Conservation (phyloP, 2,888 invertebrate genomes). For the Drosophila picticornis region DNA sequence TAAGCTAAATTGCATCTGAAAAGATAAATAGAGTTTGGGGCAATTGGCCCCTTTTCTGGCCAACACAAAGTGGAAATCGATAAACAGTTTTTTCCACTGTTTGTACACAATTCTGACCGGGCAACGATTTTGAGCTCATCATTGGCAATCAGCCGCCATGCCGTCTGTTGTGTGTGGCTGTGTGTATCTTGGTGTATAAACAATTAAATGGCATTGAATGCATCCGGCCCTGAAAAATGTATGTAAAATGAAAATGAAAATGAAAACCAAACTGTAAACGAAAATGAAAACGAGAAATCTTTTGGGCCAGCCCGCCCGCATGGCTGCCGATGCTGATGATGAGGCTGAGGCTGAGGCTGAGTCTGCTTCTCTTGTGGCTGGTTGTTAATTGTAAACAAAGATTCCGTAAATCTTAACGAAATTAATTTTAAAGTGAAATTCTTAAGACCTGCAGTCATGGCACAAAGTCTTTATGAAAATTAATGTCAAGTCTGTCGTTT, state of each 20-base stretch:
- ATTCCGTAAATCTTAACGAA: conserved; percentile 50
- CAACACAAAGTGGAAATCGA: neutral
- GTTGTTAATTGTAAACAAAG: conserved; percentile 64
- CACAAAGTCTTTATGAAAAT: conserved; percentile 68
- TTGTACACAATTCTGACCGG: neutral
- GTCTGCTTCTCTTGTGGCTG: conserved; percentile 4
- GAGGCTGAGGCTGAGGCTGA: neutral
- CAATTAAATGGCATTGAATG: conserved; percentile 60
- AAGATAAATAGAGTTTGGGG: conserved; percentile 37
- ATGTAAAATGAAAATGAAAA: conserved; percentile 37
- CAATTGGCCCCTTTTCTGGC: neutral
- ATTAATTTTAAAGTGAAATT: conserved; percentile 64
- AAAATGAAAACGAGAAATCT: conserved; percentile 34
- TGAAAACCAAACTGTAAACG: conserved; percentile 30
- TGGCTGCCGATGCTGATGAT: conserved; percentile 11
- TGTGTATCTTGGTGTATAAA: conserved; percentile 54
- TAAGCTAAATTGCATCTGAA: conserved; percentile 48
- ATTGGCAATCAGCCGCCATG: conserved; percentile 32
- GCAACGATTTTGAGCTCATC: conserved; percentile 5
- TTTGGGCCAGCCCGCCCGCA: conserved; percentile 56
- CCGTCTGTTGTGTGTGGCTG: conserved; percentile 33
- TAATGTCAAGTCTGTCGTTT: conserved; percentile 52
- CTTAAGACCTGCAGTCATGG: conserved; percentile 50
- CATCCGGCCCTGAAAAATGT: conserved; percentile 62
- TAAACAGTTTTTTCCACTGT: neutral